phyloP scores from a whole-genome alignment of 2,888 invertebrate species.

The Thereva unica region DNA sequence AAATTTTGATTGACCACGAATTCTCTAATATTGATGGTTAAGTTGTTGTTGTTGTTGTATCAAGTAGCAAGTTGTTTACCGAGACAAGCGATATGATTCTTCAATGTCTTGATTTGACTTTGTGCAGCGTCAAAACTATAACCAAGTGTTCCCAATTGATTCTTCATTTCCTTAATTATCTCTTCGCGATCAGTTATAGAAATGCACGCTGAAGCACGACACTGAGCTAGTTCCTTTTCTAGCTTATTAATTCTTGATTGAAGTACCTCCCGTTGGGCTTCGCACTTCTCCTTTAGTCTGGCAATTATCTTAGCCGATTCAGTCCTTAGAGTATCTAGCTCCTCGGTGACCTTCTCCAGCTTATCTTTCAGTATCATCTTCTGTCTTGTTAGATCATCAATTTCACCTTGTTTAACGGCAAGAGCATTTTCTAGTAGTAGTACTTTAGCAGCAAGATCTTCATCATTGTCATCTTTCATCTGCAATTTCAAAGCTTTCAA shows the following conservation, averaged over 20 bases:
- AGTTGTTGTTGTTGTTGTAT: no score
- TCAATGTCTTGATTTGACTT: constrained; percentile 54
- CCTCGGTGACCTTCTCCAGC: constrained; percentile 47
- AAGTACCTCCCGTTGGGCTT: constrained; percentile 52
- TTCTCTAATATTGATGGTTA: no score
- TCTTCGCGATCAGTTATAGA: constrained; percentile 55
- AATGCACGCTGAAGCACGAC: constrained; percentile 52
- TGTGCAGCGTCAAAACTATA: constrained; percentile 56
- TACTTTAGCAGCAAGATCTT: constrained; percentile 43
- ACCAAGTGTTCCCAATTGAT: constrained; percentile 53
- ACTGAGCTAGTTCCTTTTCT: constrained; percentile 53
- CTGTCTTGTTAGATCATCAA: constrained; percentile 51
- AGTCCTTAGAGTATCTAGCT: constrained; percentile 50
- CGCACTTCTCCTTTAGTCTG: constrained; percentile 53
- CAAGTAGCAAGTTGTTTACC: no score
- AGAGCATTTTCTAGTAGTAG: constrained; percentile 52
- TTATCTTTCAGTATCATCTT: constrained; percentile 31
- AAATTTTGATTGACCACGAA: no score
- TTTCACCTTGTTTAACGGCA: constrained; percentile 52
- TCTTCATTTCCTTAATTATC: constrained; percentile 53
- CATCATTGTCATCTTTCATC: constrained; percentile 44
- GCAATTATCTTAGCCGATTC: constrained; percentile 50
- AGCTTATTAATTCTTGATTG: constrained; percentile 54
- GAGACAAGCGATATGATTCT: constrained; percentile 49
- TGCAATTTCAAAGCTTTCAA: constrained; percentile 51